Evolutionary conservation across 2,797 vertebrate genomes (phyloP).

Genomic region (Sorex maritimensis): DNA sequence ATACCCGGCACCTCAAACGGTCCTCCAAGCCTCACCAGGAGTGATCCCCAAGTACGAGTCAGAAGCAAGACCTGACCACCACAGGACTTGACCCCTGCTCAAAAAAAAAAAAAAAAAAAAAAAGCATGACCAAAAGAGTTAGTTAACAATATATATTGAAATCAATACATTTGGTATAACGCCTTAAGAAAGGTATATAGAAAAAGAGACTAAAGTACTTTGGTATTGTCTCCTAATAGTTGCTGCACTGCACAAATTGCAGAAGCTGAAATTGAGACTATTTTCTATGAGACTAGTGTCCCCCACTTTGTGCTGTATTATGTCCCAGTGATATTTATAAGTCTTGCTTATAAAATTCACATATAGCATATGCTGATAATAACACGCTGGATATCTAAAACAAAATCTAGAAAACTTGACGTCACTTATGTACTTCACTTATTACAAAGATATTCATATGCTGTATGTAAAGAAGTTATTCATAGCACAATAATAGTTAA

Average conservation of each 20-base stretch:
- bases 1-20: too few species aligned
- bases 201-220: conserved; percentile 16
- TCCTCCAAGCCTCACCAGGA: too few species aligned
- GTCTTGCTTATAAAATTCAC: conserved; percentile 36
- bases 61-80: too few species aligned
- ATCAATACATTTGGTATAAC: background rate
- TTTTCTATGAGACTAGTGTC: background rate
- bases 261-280: background rate
- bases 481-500: conserved; percentile 71
- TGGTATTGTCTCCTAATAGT: background rate
- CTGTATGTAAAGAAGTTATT: conserved; percentile 72
- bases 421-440: conserved; percentile 61
- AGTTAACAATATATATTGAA: background rate
- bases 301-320: background rate
- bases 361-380: background rate
- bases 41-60: too few species aligned
- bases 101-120: conserved; percentile 14
- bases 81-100: background rate
- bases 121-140: conserved; percentile 12
- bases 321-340: background rate
- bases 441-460: conserved; percentile 33
- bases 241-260: background rate
- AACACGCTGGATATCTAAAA: conserved; percentile 22
- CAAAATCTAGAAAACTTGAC: conserved; percentile 54
- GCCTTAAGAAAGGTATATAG: background rate